Evolutionary conservation across 2,113 vertebrate genomes (phyloP), one percentile per base, ranked within the genome.

Genomic region (Rhadina sibilatrix): DNA sequence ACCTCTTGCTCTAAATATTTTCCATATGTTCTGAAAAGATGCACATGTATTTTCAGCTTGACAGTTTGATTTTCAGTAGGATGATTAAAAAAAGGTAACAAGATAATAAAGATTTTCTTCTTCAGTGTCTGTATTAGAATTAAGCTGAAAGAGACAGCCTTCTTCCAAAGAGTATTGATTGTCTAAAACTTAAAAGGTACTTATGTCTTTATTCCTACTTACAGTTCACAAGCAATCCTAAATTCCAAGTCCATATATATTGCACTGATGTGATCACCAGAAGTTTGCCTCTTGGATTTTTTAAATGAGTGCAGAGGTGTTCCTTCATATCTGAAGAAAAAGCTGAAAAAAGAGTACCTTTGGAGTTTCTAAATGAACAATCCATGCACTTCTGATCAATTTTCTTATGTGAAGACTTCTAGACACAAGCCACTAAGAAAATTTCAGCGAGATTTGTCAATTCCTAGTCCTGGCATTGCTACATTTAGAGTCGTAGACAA

Each of bases 351-450:
- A 33, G 4, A 37, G 2, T 10, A 40, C 4, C 12, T 42, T n/a
- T 50, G 23, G 63, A 65, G 7, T 66, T 54, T 53, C 35, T 75
- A 71, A 59, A 68, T 17, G 4, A 76, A 15, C 10, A 47, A 74
- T n/a, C 5, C 1, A 0, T 38, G 31, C 12, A 21, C 12, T 85
- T 92, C 8, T 24, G 15, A 33, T 78, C 1, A 0, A 23, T 28
- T 84, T 79, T 83, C 33, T 46, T 54, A 42, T 3, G 1, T 42
- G 20, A 68, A 81, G 19, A 15, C 11, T 59, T 15, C 9, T n/a
- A 31, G 35, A 20, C 20, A 71, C 3, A 83, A 56, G 2, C 15
- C 2, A 38, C 0, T 63, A 66, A 21, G 35, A 53, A 38, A 31
- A 66, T 22, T 71, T 64, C 9, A 7, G 16, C 54, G 25, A 37